phyloP scores from a whole-genome alignment of 2,113 vertebrate genomes.

The Paramisgurnus dabryanus region DNA sequence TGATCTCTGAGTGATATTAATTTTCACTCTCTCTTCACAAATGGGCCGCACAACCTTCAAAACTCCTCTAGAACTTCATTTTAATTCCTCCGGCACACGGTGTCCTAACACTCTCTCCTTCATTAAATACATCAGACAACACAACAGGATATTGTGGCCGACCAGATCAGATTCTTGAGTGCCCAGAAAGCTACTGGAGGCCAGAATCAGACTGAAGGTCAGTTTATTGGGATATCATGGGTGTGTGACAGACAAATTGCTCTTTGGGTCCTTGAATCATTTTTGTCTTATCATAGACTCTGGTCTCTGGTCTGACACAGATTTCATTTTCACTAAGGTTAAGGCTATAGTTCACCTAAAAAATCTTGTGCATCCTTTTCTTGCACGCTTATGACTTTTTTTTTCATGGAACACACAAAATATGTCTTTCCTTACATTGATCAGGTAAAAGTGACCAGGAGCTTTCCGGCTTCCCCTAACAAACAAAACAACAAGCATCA shows the following conservation, averaged over 20 bases:
- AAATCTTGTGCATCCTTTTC: neutral
- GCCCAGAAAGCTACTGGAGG: conserved; percentile 21
- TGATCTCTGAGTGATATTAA: conserved; percentile 11
- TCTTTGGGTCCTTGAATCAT: conserved; percentile 18
- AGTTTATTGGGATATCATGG: conserved; percentile 15
- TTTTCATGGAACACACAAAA: too few species aligned
- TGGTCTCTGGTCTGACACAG: neutral
- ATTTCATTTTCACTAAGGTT: neutral
- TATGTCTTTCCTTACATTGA: too few species aligned
- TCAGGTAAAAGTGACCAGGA: too few species aligned
- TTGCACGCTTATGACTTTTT: too few species aligned
- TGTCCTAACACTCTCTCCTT: conserved; percentile 9
- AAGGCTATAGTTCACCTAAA: neutral
- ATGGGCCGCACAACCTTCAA: conserved; percentile 29
- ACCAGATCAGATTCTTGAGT: conserved; percentile 7
- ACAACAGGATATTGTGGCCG: conserved; percentile 40
- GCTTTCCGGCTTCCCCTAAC: too few species aligned
- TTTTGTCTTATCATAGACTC: neutral
- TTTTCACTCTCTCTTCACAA: conserved; percentile 11
- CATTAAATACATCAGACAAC: conserved; percentile 35
- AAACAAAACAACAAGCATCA: too few species aligned
- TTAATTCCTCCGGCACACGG: conserved; percentile 27
- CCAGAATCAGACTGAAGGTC: conserved; percentile 20
- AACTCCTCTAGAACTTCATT: conserved; percentile 41
- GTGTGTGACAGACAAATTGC: neutral